Evolutionary conservation across 2,888 invertebrate species (phyloP).

Genomic region (Himalopsyche kuldschensis): DNA sequence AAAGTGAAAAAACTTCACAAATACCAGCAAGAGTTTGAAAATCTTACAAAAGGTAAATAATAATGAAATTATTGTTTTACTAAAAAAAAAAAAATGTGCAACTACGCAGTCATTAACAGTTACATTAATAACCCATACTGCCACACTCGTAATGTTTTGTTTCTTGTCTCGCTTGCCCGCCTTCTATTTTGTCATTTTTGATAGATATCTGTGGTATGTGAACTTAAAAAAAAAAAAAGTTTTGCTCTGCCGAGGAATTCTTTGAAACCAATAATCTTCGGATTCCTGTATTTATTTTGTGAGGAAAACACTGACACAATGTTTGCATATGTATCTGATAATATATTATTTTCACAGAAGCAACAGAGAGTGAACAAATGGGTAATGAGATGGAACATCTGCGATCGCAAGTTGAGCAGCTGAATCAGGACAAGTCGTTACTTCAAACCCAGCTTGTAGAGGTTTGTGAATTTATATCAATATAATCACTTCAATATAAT

Average conservation of each 20-base stretch:
- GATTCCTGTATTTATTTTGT: too few species aligned
- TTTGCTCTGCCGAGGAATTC: too few species aligned
- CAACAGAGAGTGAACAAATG: constrained; percentile 63
- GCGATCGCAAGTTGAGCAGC: constrained; percentile 53
- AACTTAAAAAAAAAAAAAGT: too few species aligned
- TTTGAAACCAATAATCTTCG: too few species aligned
- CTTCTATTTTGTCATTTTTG: too few species aligned
- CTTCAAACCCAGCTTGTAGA: constrained; percentile 51
- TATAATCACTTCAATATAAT: background rate
- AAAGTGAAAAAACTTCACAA: constrained; percentile 93
- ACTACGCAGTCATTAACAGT: too few species aligned
- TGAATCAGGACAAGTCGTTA: constrained; percentile 52
- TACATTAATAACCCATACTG: too few species aligned
- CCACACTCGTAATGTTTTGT: too few species aligned
- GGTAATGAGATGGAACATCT: constrained; percentile 64
- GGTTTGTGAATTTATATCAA: constrained; percentile 43
- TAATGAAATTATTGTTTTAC: constrained; percentile 10
- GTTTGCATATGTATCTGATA: background rate
- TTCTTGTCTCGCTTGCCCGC: too few species aligned
- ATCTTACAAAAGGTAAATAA: constrained; percentile 60
- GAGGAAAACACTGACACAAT: too few species aligned
- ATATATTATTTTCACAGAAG: constrained; percentile 49
- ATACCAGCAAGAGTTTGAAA: constrained; percentile 83
- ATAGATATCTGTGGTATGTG: too few species aligned
- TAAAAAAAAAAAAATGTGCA: too few species aligned